Conservation (phyloP, 2,888 invertebrate genomes). For the Drosophila seclusa region DNA sequence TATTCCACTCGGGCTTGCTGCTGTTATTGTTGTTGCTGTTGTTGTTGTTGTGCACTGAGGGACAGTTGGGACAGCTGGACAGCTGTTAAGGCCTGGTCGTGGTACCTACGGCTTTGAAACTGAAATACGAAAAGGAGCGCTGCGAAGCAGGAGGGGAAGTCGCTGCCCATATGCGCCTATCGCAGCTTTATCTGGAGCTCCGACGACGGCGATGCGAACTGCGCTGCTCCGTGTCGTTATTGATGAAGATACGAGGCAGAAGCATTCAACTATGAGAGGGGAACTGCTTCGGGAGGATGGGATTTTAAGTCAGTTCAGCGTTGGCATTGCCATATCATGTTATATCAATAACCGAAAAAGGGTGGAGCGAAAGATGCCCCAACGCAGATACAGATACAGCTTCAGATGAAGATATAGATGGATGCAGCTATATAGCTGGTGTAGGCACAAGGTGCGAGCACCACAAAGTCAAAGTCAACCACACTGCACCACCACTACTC, state of each 20-base stretch:
- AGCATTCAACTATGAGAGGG: slow-evolving; percentile 55
- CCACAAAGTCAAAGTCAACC: slow-evolving; percentile 18
- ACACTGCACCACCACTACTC: slow-evolving; percentile 1
- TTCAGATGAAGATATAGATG: slow-evolving; percentile 26
- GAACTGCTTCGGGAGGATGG: background rate
- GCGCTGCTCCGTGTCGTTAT: slow-evolving; percentile 70
- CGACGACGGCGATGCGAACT: slow-evolving; percentile 52
- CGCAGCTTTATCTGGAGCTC: slow-evolving; percentile 55
- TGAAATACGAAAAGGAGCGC: slow-evolving; percentile 24
- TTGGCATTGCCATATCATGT: slow-evolving; percentile 76
- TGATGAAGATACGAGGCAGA: slow-evolving; percentile 76
- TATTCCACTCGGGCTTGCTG: slow-evolving; percentile 29
- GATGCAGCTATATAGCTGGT: slow-evolving; percentile 8
- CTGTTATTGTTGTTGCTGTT: slow-evolving; percentile 26
- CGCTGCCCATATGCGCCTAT: slow-evolving; percentile 80
- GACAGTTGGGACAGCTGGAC: slow-evolving; percentile 45
- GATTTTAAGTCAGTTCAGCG: slow-evolving; percentile 7
- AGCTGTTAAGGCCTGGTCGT: slow-evolving; percentile 18
- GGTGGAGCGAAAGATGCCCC: slow-evolving; percentile 80
- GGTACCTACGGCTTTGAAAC: slow-evolving; percentile 44
- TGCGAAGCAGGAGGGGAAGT: slow-evolving; percentile 28
- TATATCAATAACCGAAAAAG: slow-evolving; percentile 85
- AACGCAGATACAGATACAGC: slow-evolving; percentile 20
- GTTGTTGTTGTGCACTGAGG: slow-evolving; percentile 17
- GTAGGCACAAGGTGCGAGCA: slow-evolving; percentile 27